These are phyloP conservation scores for Pelochelys cantorii DNA, from an alignment of 2,797 vertebrate genomes.

Conservation along the genomic window DNA sequence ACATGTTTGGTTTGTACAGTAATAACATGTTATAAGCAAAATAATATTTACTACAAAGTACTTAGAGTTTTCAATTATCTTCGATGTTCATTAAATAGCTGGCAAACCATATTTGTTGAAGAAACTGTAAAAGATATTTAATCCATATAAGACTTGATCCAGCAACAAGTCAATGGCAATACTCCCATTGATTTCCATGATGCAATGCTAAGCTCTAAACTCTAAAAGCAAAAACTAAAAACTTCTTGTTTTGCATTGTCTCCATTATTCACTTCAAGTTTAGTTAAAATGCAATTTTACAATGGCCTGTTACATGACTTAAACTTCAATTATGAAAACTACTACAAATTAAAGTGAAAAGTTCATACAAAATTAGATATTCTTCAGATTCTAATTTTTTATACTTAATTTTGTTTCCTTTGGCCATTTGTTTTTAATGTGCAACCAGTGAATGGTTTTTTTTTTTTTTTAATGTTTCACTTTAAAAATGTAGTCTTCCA, in stretches of 20 bases:
- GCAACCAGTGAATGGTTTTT: slow-evolving; percentile 58
- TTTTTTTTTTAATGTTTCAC: slow-evolving; percentile 68
- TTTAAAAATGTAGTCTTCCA: slow-evolving; percentile 65
- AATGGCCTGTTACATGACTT: slow-evolving; percentile 7
- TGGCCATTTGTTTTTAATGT: slow-evolving; percentile 68
- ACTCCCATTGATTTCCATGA: neutral
- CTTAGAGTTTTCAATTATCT: neutral
- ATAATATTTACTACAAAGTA: neutral
- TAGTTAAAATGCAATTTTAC: neutral
- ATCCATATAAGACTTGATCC: neutral
- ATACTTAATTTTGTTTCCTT: slow-evolving; percentile 62
- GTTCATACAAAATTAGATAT: slow-evolving; percentile 47
- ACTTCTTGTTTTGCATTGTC: neutral
- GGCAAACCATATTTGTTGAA: neutral
- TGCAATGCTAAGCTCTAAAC: neutral
- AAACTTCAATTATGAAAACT: slow-evolving; percentile 40
- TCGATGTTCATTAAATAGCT: neutral
- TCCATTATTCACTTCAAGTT: neutral
- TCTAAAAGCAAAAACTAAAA: neutral
- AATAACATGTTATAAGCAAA: neutral
- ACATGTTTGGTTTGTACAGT: neutral
- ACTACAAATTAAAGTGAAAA: slow-evolving; percentile 46
- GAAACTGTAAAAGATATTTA: neutral
- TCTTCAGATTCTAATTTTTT: slow-evolving; percentile 49
- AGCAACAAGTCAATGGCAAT: neutral